Evolutionary conservation across 2,113 vertebrate genomes (phyloP), one percentile per base, ranked within the genome.

Genomic region (Chionis minor): DNA sequence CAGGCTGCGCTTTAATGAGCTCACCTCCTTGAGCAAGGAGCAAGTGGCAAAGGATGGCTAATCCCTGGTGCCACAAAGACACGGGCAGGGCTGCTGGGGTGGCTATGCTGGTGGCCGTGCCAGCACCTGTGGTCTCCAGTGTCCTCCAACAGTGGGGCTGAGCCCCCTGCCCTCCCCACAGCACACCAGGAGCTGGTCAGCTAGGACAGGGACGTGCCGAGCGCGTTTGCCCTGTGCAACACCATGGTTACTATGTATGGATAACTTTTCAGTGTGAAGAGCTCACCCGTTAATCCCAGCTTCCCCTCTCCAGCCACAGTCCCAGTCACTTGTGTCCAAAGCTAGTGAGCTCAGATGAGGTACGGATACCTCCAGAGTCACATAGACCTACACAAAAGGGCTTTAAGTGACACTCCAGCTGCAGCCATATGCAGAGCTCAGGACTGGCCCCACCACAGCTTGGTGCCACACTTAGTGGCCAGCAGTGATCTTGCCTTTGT

Each of bases 161-260:
- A 77, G 28, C 7, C 9, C 28, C 3, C 10, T 45, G 14, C 3
- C 12, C 12, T 27, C 8, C 13, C 8, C 0, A 2, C 35, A 69
- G 21, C 33, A 12, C 17, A 56, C 21, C 32, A 69, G 78, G 40
- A 79, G 23, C 54, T 35, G 35, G 32, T 51, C 17, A 62, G 42
- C 7, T n/a, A 58, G 42, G 18, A 63, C 3, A 1, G 8, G 35
- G 24, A 58, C 26, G 19, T 24, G 8, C 3, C 1, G 2, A 49
- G 51, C 0, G 0, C 1, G 1, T 66, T 81, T 65, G 52, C 23
- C 17, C 24, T 45, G 23, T 74, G 19, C 30, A 24, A 54, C 3
- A 2, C 80, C 66, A 66, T 12, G 7, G 28, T 54, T 61, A 47
- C 18, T 49, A 8, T 12, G 59, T 38, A 40, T 0, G 0, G 54